These are phyloP conservation scores for Ceratosolen fusciceps DNA, from an alignment of 1,140 invertebrate species.

Conservation along the genomic window DNA sequence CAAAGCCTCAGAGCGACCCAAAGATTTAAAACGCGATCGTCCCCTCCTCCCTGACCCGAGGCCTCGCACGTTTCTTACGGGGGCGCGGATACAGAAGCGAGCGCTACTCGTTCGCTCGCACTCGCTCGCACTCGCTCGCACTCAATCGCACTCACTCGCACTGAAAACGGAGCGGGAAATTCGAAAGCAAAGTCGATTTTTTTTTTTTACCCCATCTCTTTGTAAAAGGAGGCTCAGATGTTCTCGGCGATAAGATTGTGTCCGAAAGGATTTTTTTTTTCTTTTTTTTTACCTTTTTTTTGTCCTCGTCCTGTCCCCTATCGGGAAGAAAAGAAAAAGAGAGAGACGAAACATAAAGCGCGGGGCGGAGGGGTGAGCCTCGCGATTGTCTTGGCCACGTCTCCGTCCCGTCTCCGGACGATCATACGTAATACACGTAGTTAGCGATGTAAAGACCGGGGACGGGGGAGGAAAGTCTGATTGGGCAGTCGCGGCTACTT, in stretches of 20 bases:
- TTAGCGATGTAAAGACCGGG: background rate
- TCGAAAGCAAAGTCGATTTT: conserved; percentile 32
- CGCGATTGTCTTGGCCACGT: background rate
- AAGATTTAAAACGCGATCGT: conserved; percentile 18
- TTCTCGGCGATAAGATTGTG: conserved; percentile 21
- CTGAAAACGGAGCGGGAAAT: conserved; percentile 2
- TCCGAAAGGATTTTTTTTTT: background rate
- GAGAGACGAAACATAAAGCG: too few species aligned
- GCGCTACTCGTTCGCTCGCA: background rate
- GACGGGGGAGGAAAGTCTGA: background rate
- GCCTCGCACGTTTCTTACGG: too few species aligned
- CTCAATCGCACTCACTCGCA: background rate
- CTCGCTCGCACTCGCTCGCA: background rate
- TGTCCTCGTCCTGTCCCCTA: background rate
- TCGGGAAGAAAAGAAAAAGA: too few species aligned
- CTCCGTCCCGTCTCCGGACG: background rate
- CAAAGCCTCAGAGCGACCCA: background rate
- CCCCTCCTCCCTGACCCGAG: too few species aligned
- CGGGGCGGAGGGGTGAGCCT: background rate
- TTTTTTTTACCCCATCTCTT: background rate
- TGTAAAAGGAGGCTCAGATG: background rate
- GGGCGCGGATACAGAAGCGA: too few species aligned
- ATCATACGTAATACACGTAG: background rate
- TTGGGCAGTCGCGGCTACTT: background rate
- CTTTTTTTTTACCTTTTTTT: too few species aligned